Conservation (phyloP, 2,113 vertebrate genomes). For the Grammomys dolichurus region DNA sequence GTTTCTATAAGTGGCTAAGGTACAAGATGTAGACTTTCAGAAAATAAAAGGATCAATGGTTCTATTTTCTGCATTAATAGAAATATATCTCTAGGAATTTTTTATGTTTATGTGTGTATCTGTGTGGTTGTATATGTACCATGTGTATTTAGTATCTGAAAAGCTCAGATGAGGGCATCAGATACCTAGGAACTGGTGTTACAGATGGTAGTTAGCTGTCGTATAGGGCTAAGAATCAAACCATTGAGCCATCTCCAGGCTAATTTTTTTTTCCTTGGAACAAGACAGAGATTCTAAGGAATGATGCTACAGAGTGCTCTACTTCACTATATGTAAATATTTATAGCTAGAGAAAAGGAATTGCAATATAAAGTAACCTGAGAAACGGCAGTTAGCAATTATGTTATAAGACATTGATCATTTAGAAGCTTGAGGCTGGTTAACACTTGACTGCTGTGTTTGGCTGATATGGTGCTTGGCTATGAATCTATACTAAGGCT, state of each 20-base stretch:
- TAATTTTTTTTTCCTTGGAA: neutral
- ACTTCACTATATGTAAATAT: neutral
- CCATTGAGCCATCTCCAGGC: neutral
- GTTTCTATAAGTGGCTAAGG: neutral
- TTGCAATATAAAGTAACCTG: neutral
- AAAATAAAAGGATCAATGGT: neutral
- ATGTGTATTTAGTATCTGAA: neutral
- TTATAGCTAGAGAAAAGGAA: neutral
- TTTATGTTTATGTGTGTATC: neutral
- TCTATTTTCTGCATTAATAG: neutral
- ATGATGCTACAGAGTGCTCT: neutral
- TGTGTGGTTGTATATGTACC: neutral
- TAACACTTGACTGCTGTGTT: neutral
- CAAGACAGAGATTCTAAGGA: neutral
- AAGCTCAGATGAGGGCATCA: neutral
- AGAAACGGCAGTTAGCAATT: neutral
- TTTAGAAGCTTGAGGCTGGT: neutral
- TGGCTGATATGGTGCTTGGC: neutral
- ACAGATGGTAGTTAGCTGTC: neutral
- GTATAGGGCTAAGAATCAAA: neutral
- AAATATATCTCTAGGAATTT: neutral
- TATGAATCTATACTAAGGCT: neutral
- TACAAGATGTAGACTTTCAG: neutral
- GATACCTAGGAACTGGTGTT: no score
- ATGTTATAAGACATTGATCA: neutral